Percentiles rank a stretch among this genome's conserved stretches.
phyloP scores from a whole-genome alignment of 2,797 vertebrate genomes.

The Lates japonicus region DNA sequence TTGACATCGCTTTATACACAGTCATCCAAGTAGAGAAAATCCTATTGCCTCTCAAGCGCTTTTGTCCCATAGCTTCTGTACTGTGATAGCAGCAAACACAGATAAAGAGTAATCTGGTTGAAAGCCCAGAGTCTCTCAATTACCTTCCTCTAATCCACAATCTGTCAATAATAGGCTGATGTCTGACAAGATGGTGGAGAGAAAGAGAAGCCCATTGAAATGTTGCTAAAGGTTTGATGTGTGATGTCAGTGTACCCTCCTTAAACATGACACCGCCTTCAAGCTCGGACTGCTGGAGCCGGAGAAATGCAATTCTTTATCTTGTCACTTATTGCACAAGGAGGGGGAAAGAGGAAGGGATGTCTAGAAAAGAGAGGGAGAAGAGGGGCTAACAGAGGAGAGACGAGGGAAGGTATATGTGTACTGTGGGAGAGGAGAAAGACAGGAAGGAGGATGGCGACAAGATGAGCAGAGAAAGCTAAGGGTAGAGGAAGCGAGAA shows the following conservation, averaged over 20 bases:
- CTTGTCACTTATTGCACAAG: slow-evolving; percentile 74
- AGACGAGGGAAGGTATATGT: slow-evolving; percentile 13
- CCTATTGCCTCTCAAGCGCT: slow-evolving; percentile 69
- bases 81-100: slow-evolving; percentile 70
- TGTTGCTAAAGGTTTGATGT: slow-evolving; percentile 80
- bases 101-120: slow-evolving; percentile 76
- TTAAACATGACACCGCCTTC: slow-evolving; percentile 76
- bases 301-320: slow-evolving; percentile 80
- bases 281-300: slow-evolving; percentile 63
- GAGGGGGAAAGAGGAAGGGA: background rate
- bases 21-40: slow-evolving; percentile 75
- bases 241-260: slow-evolving; percentile 68
- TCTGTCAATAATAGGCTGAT: slow-evolving; percentile 80
- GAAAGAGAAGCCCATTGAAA: slow-evolving; percentile 77
- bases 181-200: slow-evolving; percentile 74
- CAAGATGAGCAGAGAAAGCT: slow-evolving; percentile 46
- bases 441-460: slow-evolving; percentile 8
- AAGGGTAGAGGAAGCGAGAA: slow-evolving; percentile 22
- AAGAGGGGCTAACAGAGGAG: slow-evolving; percentile 1
- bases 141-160: slow-evolving; percentile 76
- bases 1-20: slow-evolving; percentile 71
- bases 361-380: background rate
- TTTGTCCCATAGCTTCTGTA: slow-evolving; percentile 66
- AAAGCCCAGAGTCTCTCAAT: slow-evolving; percentile 49
- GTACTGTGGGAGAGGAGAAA: slow-evolving; percentile 19